These are phyloP conservation scores for Adelges cooleyi DNA, from an alignment of 1,140 invertebrate species.

Conservation along the genomic window DNA sequence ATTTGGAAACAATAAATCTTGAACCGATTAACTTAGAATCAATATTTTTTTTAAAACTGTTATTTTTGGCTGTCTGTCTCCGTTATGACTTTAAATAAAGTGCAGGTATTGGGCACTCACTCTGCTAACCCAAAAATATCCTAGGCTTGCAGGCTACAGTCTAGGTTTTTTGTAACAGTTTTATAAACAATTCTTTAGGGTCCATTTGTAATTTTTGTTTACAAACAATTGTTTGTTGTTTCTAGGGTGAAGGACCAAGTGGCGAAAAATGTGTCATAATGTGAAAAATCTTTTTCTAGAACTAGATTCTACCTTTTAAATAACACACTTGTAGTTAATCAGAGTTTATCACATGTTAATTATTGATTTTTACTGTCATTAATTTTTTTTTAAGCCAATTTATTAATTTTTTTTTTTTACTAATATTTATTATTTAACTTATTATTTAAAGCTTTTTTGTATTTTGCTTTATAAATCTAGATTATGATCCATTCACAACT, in stretches of 20 bases:
- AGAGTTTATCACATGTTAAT: conserved; percentile 24
- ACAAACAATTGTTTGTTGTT: too few species aligned
- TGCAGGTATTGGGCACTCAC: too few species aligned
- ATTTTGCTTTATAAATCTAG: not conserved
- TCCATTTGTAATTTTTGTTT: too few species aligned
- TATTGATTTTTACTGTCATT: conserved; percentile 14
- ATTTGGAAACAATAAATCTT: too few species aligned
- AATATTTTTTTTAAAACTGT: too few species aligned
- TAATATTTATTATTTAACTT: not conserved
- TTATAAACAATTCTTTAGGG: too few species aligned
- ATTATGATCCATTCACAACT: not conserved
- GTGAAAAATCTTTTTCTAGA: conserved; percentile 3
- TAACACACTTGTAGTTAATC: conserved; percentile 14
- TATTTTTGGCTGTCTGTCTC: too few species aligned
- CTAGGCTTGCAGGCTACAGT: too few species aligned
- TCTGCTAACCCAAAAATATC: too few species aligned
- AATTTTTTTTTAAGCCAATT: conserved; percentile 12
- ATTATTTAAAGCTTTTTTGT: not conserved
- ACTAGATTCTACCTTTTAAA: not conserved
- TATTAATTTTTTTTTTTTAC: not conserved
- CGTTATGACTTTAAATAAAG: too few species aligned
- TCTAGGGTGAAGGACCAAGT: conserved; percentile 20
- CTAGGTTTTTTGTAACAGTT: too few species aligned
- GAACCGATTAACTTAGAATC: too few species aligned
- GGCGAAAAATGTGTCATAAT: conserved; percentile 26